Base-by-base conservation (phyloP, 2,888 invertebrate species). In the Stenichneumon culpator region DNA sequence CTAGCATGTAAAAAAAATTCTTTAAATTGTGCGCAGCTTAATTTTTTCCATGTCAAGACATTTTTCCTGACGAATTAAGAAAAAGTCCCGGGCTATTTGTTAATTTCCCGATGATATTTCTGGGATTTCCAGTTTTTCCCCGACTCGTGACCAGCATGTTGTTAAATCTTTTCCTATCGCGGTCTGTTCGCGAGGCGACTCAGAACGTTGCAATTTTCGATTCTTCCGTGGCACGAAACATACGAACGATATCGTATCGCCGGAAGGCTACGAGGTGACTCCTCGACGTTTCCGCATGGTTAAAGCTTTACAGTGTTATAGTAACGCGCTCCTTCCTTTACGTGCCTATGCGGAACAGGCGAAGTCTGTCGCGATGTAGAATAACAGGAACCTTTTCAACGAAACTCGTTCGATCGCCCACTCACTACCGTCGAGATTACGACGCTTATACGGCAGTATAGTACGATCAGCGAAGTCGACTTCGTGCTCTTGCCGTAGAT, bases 211-310 rank as follows among this genome's bases (percentile, higher is more conserved):
- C 72, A 22, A 52, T 14, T 72, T 72, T 25, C 54, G 54, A 72
- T 54, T 54, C 22, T 32, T 36, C 39, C 11, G 2, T 1, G 36
- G 57, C 25, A 57, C 11, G 57, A 57, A 57, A 57, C 25, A 25
- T 57, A 57, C 7, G 9, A 57, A 11, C 54, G 22, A 19, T 36
- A 19, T 72, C 54, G 36, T 72, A 72, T 72, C 72, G 72, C 72
- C 54, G 72, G 72, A 72, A 72, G 72, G 54, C 36, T 72, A 72
- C 72, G 72, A 22, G 54, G 39, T 54, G 54, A 72, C 72, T 54
- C 54, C 72, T 57, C 72, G 36, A 54, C 72, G 39, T 54, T 72
- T 72, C 54, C 72, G 72, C 39, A 54, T 22, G 11, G 22, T 14
- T 25, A 57, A 25, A n/a, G 54, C 57, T 57, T 25, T 25, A 4